phyloP scores from a whole-genome alignment of 2,113 vertebrate genomes.

The Melospiza melodia region DNA sequence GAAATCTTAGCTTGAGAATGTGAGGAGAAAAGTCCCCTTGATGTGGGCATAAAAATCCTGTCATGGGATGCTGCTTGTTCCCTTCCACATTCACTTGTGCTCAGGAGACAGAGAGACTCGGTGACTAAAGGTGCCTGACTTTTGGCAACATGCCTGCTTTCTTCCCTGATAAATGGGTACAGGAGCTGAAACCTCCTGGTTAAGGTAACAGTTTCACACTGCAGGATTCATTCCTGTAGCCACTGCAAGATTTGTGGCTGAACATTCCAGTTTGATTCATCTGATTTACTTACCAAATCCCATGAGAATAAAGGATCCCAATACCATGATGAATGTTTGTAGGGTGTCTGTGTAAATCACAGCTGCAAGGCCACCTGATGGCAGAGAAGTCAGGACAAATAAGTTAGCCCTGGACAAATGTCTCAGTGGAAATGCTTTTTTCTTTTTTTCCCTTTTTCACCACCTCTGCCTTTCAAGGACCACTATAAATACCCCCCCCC shows the following conservation, averaged over 20 bases:
- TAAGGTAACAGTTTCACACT: background rate
- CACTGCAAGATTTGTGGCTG: background rate
- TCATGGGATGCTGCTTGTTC: background rate
- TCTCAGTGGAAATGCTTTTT: background rate
- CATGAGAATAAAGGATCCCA: constrained; percentile 91
- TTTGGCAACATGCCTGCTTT: background rate
- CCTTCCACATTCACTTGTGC: background rate
- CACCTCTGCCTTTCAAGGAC: background rate
- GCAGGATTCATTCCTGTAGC: background rate
- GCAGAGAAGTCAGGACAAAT: background rate
- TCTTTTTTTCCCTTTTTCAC: background rate
- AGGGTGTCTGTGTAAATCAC: constrained; percentile 98
- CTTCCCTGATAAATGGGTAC: background rate
- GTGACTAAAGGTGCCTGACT: background rate
- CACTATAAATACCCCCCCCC: background rate
- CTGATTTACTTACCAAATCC: constrained; percentile 85
- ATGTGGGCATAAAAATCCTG: background rate
- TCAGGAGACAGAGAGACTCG: background rate
- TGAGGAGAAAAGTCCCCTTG: background rate
- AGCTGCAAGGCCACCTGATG: constrained; percentile 88
- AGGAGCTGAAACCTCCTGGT: background rate
- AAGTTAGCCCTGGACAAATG: background rate
- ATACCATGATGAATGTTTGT: constrained; percentile 92
- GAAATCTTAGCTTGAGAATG: background rate
- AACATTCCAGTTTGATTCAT: background rate